Conservation (phyloP, 2,797 vertebrate species). For the Sphenopsis melanotis region DNA sequence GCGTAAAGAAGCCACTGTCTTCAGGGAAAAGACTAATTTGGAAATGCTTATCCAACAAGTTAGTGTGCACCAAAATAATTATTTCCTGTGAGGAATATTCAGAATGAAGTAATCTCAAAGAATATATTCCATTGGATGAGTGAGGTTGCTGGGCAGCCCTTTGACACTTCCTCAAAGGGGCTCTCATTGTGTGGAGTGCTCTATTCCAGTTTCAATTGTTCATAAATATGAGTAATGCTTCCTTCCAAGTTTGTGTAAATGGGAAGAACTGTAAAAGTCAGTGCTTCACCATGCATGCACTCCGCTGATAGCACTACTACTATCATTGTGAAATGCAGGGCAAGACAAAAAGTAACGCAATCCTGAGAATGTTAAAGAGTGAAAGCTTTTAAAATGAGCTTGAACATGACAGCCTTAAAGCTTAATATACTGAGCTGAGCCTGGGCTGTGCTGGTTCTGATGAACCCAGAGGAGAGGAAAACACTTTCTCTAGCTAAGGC, state of each 20-base stretch:
- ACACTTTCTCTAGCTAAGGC: neutral
- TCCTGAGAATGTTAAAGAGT: neutral
- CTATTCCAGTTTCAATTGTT: conserved; percentile 8
- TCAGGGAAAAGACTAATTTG: conserved; percentile 35
- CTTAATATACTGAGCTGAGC: neutral
- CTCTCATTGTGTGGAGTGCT: neutral
- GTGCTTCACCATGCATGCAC: neutral
- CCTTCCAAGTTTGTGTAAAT: neutral
- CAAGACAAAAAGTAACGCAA: neutral
- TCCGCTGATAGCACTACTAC: neutral
- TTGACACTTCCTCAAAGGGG: conserved; percentile 39
- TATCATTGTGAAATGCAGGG: neutral
- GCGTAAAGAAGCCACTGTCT: conserved; percentile 64
- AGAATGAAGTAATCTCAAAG: conserved; percentile 67
- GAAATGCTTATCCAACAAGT: conserved; percentile 68
- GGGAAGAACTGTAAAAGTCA: neutral
- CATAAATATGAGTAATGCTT: conserved; percentile 13
- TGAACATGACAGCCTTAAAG: neutral
- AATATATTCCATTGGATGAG: conserved; percentile 62
- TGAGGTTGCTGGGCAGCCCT: neutral
- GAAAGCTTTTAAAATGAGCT: neutral
- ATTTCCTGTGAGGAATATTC: conserved; percentile 65
- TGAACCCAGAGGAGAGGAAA: neutral
- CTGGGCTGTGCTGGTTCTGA: neutral
- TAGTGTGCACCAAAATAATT: conserved; percentile 69